Base-by-base conservation (phyloP, 2,113 vertebrate genomes). In the Leptobrachium leishanense region DNA sequence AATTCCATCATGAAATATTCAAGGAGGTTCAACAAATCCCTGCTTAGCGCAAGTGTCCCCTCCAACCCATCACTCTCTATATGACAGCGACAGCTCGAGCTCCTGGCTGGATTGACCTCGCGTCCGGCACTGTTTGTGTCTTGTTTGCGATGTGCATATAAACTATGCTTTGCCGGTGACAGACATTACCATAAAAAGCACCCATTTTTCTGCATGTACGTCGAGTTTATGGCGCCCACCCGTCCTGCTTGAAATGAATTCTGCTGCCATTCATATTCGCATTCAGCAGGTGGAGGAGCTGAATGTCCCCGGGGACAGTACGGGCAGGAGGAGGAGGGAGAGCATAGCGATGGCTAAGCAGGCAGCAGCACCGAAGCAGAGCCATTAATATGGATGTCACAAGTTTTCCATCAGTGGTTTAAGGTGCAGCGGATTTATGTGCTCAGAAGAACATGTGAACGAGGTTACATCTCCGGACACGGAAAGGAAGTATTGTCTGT, bases 331-430 rank as follows among this genome's bases (percentile, higher is more conserved):
- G 89, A 89, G 89, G 89, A 89, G 89, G 90, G 90, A 90, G 90
- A 89, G 79, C 87, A 86, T 87, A 92, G 92, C 90, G 89, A 93
- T 90, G 91, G 92, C 90, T 90, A 90, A 92, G 91, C 87, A 86
- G 91, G 87, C 89, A 90, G 89, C 81, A 85, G 20, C 20, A 31
- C 20, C 92, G 90, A 92, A 92, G 91, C 89, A 91, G 91, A 91
- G 90, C 92, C 90, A 94, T 92, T 93, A 92, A 93, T 93, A 93
- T 92, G 89, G 90, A 92, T 92, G 89, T 88, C 76, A 90, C 89
- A 90, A 89, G 91, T 91, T 92, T 92, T 88, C 89, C 90, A 92
- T 92, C 91, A 91, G 92, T 90, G 92, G 92, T 92, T 93, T 92
- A 92, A 92, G 92, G 92, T 91, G 88, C 90, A 67, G 82, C 91